phyloP scores from a whole-genome alignment of 2,888 invertebrate genomes.

The Eupithecia abbreviata region DNA sequence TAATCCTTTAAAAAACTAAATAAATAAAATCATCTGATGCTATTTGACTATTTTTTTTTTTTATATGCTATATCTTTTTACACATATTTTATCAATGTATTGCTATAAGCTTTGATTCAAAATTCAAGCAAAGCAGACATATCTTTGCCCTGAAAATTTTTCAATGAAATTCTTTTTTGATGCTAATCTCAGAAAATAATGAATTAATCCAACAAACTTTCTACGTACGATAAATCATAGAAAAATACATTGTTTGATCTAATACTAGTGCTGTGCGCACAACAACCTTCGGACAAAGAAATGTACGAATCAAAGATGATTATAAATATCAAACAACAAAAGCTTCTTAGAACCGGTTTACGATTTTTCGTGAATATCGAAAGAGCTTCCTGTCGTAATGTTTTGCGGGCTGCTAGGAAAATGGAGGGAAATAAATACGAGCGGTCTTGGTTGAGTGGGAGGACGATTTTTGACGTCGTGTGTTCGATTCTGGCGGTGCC shows the following conservation, averaged over 20 bases:
- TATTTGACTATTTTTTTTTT: too few relatives aligned
- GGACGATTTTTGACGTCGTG: neutral
- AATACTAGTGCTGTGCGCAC: slow-evolving; percentile 34
- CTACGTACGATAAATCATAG: neutral
- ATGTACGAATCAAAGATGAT: slow-evolving; percentile 22
- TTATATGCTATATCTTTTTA: too few relatives aligned
- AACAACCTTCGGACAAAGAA: slow-evolving; percentile 22
- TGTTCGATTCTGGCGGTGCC: neutral
- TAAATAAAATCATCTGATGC: too few relatives aligned
- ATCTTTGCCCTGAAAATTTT: neutral
- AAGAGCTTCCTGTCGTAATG: slow-evolving; percentile 11
- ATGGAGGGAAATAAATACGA: neutral
- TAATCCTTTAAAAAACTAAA: too few relatives aligned
- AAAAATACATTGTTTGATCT: slow-evolving; percentile 29
- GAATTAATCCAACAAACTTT: neutral
- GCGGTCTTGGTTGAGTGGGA: neutral
- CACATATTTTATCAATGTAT: too few relatives aligned
- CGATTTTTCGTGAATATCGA: slow-evolving; percentile 7
- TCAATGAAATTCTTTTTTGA: neutral
- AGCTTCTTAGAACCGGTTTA: slow-evolving; percentile 17
- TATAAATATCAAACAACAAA: slow-evolving; percentile 26
- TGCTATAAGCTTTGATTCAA: too few relatives aligned
- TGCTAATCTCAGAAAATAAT: neutral
- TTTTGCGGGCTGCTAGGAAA: neutral
- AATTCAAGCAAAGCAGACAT: neutral